phyloP scores from a whole-genome alignment of 1,140 invertebrate species.

The Vanessa tameamea region DNA sequence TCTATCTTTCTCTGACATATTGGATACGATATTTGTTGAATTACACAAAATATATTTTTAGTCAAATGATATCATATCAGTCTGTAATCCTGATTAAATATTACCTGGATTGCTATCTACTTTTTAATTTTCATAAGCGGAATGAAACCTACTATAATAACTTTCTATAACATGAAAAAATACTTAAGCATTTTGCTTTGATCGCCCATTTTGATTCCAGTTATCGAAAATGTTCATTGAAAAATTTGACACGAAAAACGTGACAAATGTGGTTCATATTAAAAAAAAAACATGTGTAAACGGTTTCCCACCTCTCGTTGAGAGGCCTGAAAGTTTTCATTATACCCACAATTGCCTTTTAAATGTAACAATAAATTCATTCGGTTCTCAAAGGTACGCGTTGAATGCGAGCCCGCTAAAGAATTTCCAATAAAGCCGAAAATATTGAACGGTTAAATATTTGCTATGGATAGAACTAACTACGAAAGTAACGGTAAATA shows the following conservation, averaged over 20 bases:
- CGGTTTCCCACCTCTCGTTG: slow-evolving; percentile 15
- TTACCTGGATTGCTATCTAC: no score
- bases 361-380: slow-evolving; percentile 53
- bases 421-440: slow-evolving; percentile 54
- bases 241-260: not conserved
- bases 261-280: not conserved
- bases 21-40: no score
- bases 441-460: slow-evolving; percentile 39
- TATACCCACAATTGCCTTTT: slow-evolving; percentile 43
- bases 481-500: slow-evolving; percentile 11
- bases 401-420: slow-evolving; percentile 40
- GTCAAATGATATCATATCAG: no score
- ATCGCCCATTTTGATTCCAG: not conserved
- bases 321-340: slow-evolving; percentile 38
- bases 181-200: not conserved
- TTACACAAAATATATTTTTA: no score
- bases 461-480: slow-evolving; percentile 30
- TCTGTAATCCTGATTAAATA: no score
- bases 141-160: no score
- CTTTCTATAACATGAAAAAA: no score
- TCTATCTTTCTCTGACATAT: no score
- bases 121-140: no score
- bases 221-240: not conserved
- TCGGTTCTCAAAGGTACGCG: slow-evolving; percentile 49
- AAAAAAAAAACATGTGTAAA: slow-evolving; percentile 21